Evolutionary conservation across 2,888 invertebrate species (phyloP).

Genomic region (Colostygia pectinataria): DNA sequence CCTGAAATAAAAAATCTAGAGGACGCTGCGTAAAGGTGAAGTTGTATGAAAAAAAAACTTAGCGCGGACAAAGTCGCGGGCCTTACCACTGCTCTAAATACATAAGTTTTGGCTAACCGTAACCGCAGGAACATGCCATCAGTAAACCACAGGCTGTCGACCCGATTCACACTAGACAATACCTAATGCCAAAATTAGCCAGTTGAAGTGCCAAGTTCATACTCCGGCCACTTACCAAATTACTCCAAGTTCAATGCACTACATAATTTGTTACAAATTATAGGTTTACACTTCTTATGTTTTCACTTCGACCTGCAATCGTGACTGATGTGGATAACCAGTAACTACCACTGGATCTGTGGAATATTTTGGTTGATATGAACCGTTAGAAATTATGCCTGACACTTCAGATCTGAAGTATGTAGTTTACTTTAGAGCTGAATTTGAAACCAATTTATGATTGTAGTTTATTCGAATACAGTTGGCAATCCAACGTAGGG

Average conservation of each 20-base stretch:
- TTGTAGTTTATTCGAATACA: conserved; percentile 29
- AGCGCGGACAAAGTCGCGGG: no score
- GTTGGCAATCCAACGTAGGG: conserved; percentile 22
- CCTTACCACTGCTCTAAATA: no score
- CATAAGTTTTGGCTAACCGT: conserved; percentile 21
- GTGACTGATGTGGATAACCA: conserved; percentile 69
- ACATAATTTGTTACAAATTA: conserved; percentile 74
- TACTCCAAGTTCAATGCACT: conserved; percentile 74
- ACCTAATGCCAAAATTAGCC: conserved; percentile 63
- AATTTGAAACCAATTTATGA: conserved; percentile 40
- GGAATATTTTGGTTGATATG: conserved; percentile 66
- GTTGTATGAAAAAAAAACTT: no score
- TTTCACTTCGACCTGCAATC: conserved; percentile 72
- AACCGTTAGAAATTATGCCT: conserved; percentile 62
- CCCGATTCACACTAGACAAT: conserved; percentile 57
- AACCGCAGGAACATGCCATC: conserved; percentile 50
- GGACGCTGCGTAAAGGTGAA: no score
- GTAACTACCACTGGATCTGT: conserved; percentile 67
- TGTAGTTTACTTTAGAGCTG: conserved; percentile 37
- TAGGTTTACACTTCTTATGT: conserved; percentile 77
- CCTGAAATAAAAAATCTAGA: no score
- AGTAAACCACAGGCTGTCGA: conserved; percentile 60
- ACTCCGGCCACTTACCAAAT: conserved; percentile 68
- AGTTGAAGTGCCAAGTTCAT: conserved; percentile 61
- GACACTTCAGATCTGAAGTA: conserved; percentile 6